phyloP scores from a whole-genome alignment of 2,113 vertebrate species.

The Pimephales promelas region DNA sequence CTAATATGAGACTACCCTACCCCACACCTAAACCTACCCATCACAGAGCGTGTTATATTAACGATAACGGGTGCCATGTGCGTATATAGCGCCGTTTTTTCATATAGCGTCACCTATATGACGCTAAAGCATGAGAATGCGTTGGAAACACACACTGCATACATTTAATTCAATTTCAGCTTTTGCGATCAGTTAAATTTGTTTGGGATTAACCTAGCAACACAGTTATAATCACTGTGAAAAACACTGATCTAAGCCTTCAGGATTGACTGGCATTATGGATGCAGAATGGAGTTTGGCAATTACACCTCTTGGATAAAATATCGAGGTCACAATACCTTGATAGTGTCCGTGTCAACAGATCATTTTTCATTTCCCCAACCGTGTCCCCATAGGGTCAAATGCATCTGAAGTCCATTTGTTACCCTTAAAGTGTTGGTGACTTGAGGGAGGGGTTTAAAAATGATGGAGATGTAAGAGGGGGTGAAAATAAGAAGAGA shows the following conservation, averaged over 20 bases:
- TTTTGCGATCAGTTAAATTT: neutral
- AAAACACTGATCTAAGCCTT: neutral
- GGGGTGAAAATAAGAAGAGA: constrained; percentile 25
- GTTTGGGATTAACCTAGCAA: neutral
- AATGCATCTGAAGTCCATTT: constrained; percentile 72
- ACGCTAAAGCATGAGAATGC: too few species aligned
- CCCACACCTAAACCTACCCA: too few species aligned
- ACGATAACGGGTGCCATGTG: too few species aligned
- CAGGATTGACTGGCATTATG: neutral
- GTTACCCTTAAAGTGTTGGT: constrained; percentile 71
- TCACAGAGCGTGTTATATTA: too few species aligned
- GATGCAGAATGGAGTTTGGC: constrained; percentile 64
- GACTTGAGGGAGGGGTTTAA: constrained; percentile 28
- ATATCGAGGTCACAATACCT: constrained; percentile 68
- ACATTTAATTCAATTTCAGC: neutral
- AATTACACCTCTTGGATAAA: constrained; percentile 71
- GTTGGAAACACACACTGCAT: neutral
- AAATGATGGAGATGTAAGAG: constrained; percentile 44
- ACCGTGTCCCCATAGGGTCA: constrained; percentile 68
- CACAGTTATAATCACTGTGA: neutral
- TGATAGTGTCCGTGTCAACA: constrained; percentile 67
- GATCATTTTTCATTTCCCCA: constrained; percentile 70
- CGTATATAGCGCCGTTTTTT: too few species aligned
- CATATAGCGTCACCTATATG: too few species aligned
- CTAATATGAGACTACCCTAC: too few species aligned